Evolutionary conservation across 1,140 invertebrate species (phyloP), one percentile per base, ranked within the genome.

Genomic region (Trissolcus basalis): DNA sequence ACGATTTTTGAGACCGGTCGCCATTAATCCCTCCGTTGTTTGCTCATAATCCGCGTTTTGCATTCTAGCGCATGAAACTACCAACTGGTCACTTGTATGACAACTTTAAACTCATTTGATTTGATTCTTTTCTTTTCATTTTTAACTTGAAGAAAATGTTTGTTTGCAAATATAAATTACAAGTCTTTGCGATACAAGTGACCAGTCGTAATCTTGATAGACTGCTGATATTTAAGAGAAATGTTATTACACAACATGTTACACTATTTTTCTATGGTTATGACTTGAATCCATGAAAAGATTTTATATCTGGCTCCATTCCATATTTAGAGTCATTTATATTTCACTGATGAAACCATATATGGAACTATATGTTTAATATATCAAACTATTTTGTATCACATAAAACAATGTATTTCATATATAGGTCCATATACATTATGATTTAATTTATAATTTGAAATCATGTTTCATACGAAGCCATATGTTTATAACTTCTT

Each of bases 221-320:
- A 80, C 43, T 74, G 68, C 60, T 69, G 50, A 71, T 76, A 44
- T 68, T 39, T 68, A 71, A 79, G 55, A 75, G 45, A 58, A 74
- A 71, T 72, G 67, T 75, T 81, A 81, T 79, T 70, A 80, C 79
- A 81, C 80, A 82, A 80, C 65, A 68, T 83, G 71, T 68, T 74
- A 67, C 82, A 82, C 78, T 84, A 85, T 85, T 86, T 86, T 86
- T 86, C 79, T 85, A 86, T 81, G 80, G 73, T 70, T 70, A 70
- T 70, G 60, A 81, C 56, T 78, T 6, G 77, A 80, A 74, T 72
- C 74, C 79, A 72, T 83, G 82, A 79, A 75, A 80, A 82, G 77
- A 80, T 27, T 27, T 27, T 27, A 27, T 27, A 27, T 27, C 1
- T 27, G 6, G 19, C 6, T 27, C 19, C 19, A n/a, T n/a, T n/a